Percentiles rank a stretch among this genome's conserved stretches.
Evolutionary conservation across 2,888 invertebrate genomes (phyloP).

Genomic region (Andricus quercusramuli): DNA sequence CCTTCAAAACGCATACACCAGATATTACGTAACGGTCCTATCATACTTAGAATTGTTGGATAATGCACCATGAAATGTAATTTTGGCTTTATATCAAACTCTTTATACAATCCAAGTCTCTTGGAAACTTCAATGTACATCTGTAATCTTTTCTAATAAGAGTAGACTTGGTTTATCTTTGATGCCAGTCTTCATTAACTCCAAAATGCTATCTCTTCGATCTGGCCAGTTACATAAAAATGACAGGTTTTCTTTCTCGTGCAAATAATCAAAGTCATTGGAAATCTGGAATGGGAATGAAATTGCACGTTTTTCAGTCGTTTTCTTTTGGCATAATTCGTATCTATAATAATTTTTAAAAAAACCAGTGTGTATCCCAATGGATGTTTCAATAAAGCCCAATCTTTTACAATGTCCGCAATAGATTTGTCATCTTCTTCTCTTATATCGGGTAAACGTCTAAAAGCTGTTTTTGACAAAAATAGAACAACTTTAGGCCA

Average conservation of each 20-base stretch:
- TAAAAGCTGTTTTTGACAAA: background rate
- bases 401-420: conserved; percentile 10
- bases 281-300: background rate
- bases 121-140: conserved; percentile 40
- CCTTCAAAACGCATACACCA: conserved; percentile 27
- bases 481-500: background rate
- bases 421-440: background rate
- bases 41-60: no score
- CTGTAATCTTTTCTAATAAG: background rate
- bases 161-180: background rate
- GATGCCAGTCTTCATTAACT: background rate
- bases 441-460: background rate
- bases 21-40: conserved; percentile 27
- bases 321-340: background rate
- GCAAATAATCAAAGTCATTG: background rate
- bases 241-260: background rate
- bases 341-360: background rate
- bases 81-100: conserved; percentile 46
- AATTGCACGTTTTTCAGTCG: no score
- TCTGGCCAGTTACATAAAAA: background rate
- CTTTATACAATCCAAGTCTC: conserved; percentile 1
- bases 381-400: conserved; percentile 33
- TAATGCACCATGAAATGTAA: no score
- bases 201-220: background rate
- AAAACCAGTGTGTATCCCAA: conserved; percentile 16